Conservation (phyloP, 1,140 invertebrate species). For the Penaeus vannamei region DNA sequence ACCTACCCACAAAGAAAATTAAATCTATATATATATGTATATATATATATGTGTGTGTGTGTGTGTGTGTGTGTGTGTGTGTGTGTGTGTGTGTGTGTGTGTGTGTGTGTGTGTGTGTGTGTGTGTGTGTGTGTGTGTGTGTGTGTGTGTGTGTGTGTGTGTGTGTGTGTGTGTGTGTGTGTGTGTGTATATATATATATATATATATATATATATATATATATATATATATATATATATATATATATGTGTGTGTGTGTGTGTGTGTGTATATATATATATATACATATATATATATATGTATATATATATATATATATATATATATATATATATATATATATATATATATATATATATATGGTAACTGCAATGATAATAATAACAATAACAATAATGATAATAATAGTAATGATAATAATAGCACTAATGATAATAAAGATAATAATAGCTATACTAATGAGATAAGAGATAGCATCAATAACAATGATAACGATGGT, state of each 20-base stretch:
- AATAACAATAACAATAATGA: too few relatives aligned
- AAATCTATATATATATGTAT: constrained; percentile 18
- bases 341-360: too few relatives aligned
- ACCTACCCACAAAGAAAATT: too few relatives aligned
- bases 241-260: constrained; percentile 29
- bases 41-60: constrained; percentile 32
- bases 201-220: constrained; percentile 16
- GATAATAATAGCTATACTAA: too few relatives aligned
- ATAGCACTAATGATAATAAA: too few relatives aligned
- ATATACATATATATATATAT: background rate
- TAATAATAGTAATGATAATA: too few relatives aligned
- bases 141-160: constrained; percentile 24
- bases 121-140: constrained; percentile 2
- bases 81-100: constrained; percentile 12
- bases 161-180: constrained; percentile 36
- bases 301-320: too few relatives aligned
- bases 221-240: constrained; percentile 33
- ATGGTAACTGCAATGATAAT: too few relatives aligned
- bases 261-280: constrained; percentile 22
- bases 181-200: constrained; percentile 33
- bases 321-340: too few relatives aligned
- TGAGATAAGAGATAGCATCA: too few relatives aligned
- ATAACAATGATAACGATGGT: too few relatives aligned
- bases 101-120: constrained; percentile 14
- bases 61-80: background rate